A percentile compares a stretch with the other conserved stretches of the same genome.
These are phyloP conservation scores for Cherax quadricarinatus DNA, from an alignment of 1,140 invertebrate genomes.

Conservation along the genomic window DNA sequence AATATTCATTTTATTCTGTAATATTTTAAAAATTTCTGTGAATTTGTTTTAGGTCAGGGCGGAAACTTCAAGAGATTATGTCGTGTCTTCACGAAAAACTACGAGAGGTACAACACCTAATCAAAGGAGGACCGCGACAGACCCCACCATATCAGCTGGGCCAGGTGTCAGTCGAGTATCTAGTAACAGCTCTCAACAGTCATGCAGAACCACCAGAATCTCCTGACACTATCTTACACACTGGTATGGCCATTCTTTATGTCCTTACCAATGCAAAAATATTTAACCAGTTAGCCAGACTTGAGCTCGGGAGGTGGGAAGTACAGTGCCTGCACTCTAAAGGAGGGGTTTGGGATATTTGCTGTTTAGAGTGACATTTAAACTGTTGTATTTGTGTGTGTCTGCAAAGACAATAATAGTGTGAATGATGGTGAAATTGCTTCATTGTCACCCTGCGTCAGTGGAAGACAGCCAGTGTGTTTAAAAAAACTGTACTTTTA, in stretches of 20 bases:
- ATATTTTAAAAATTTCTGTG: neutral
- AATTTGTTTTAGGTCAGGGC: slow-evolving; percentile 35
- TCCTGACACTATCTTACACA: slow-evolving; percentile 40
- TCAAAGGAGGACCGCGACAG: slow-evolving; percentile 45
- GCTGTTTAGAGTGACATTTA: no score
- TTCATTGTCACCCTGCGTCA: no score
- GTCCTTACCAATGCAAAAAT: no score
- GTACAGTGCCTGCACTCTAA: no score
- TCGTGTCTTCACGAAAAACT: slow-evolving; percentile 56
- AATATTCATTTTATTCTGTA: neutral
- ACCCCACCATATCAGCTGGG: slow-evolving; percentile 58
- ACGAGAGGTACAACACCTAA: slow-evolving; percentile 61
- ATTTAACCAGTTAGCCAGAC: no score
- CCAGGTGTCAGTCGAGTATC: slow-evolving; percentile 64
- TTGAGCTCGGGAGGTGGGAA: no score
- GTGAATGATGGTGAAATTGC: no score
- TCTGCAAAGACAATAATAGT: no score
- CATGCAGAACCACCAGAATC: slow-evolving; percentile 63
- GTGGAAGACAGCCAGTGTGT: no score
- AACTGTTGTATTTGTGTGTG: no score
- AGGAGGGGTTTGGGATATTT: no score
- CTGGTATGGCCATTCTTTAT: slow-evolving; percentile 1
- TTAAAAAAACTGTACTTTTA: no score
- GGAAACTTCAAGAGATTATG: slow-evolving; percentile 59
- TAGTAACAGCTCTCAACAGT: slow-evolving; percentile 55